Percentiles rank a stretch among this genome's conserved stretches.
These are phyloP conservation scores for Himalopsyche anomala DNA, from an alignment of 2,888 invertebrate genomes.

Conservation along the genomic window DNA sequence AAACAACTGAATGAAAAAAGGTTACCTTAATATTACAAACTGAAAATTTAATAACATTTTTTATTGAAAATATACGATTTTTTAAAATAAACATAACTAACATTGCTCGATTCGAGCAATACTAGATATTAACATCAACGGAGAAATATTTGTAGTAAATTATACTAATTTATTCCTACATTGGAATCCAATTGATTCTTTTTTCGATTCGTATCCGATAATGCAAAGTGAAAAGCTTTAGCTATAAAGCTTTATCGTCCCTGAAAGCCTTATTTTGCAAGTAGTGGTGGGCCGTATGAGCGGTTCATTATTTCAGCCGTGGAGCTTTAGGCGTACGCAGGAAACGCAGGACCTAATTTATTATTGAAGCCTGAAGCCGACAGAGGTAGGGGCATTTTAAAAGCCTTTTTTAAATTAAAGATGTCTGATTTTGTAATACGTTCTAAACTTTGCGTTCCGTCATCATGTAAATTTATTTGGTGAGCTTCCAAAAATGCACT, in stretches of 20 bases:
- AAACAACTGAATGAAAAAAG: too few relatives aligned
- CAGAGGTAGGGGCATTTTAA: slow-evolving; percentile 12
- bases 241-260: slow-evolving; percentile 38
- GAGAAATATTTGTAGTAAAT: background rate
- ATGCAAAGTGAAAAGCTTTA: slow-evolving; percentile 43
- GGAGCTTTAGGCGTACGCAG: slow-evolving; percentile 47
- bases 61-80: too few relatives aligned
- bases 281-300: slow-evolving; percentile 39
- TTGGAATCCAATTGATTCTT: slow-evolving; percentile 22
- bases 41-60: too few relatives aligned
- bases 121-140: background rate
- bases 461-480: background rate
- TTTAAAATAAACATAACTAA: too few relatives aligned
- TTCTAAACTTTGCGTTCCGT: background rate
- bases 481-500: too few relatives aligned
- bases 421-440: slow-evolving; percentile 28
- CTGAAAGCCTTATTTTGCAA: slow-evolving; percentile 19
- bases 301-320: slow-evolving; percentile 55
- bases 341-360: slow-evolving; percentile 41
- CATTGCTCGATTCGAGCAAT: too few relatives aligned
- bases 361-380: slow-evolving; percentile 43
- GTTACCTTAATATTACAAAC: too few relatives aligned
- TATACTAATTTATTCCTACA: slow-evolving; percentile 4
- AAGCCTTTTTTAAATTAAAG: slow-evolving; percentile 41
- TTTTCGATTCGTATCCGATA: slow-evolving; percentile 17